Evolutionary conservation across 2,113 vertebrate species (phyloP), one percentile per base, ranked within the genome.

Genomic region (Mobula hypostoma): DNA sequence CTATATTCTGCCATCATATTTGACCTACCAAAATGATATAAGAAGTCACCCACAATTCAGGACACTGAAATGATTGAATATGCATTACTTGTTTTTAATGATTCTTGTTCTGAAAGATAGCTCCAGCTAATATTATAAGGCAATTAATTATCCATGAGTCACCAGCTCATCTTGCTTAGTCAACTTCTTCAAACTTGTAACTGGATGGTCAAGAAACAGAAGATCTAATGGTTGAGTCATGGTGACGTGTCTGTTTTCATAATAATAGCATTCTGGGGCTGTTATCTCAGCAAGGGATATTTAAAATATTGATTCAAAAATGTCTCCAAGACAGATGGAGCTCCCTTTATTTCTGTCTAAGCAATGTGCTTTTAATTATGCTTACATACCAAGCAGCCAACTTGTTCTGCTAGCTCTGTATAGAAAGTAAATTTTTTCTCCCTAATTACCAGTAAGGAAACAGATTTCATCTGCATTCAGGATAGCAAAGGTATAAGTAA

Each of bases 271-370:
- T 88, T 88, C 12, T 58, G 61, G 21, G 85, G 21, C 85, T 88
- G 58, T 63, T n/a, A 88, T n/a, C 29, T 58, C 85, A 88, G 56
- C 85, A 88, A 14, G 27, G 24, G 58, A 19, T 27, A 88, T 88
- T 88, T 88, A 63, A 88, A 88, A 88, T 87, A 87, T 88, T 88
- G 85, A 88, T 88, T 88, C 56, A 88, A n/a, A 27, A 88, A 88
- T 88, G 61, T 14, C 58, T 63, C 3, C 0, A 87, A 58, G 27
- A 88, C 85, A n/a, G 85, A 88, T 63, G 61, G 61, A 29, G 27
- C 58, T 29, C 7, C 21, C 58, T 88, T 88, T 88, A 88, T 88
- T 63, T 24, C 63, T n/a, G 83, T n/a, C 56, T 58, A 58, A 88
- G 85, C 27, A 88, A 87, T 15, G 27, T 9, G 56, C 58, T 87